These are phyloP conservation scores for Malthinus seriepunctatus DNA, from an alignment of 2,888 invertebrate species.

Conservation along the genomic window DNA sequence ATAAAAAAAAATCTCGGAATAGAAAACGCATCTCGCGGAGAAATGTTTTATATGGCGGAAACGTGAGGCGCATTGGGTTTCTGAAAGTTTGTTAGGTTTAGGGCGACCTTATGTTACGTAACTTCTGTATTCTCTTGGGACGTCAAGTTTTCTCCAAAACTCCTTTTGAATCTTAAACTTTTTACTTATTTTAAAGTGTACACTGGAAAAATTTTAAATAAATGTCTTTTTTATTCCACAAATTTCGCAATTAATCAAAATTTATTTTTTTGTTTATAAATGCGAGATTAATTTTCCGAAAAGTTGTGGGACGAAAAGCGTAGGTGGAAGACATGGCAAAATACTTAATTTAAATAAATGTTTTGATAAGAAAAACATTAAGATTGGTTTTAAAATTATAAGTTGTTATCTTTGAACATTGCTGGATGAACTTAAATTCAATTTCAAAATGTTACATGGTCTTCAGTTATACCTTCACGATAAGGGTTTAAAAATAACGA, in stretches of 20 bases:
- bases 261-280: not conserved
- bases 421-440: constrained; percentile 55
- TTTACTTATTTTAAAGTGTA: constrained; percentile 31
- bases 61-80: constrained; percentile 53
- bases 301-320: constrained; percentile 34
- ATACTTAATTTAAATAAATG: constrained; percentile 49
- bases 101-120: constrained; percentile 49
- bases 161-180: constrained; percentile 39
- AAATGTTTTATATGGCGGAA: constrained; percentile 49
- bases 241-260: not conserved
- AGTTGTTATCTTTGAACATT: constrained; percentile 51
- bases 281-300: not conserved
- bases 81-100: constrained; percentile 53
- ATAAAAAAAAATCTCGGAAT: constrained; percentile 26
- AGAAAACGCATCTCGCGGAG: constrained; percentile 27
- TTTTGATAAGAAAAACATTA: constrained; percentile 49
- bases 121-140: constrained; percentile 51
- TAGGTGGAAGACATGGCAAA: constrained; percentile 50
- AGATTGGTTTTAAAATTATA: constrained; percentile 46
- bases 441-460: constrained; percentile 51
- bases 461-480: constrained; percentile 46
- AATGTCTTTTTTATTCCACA: not conserved
- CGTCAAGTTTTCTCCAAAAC: constrained; percentile 36
- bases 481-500: constrained; percentile 38
- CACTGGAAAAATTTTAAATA: constrained; percentile 9